phyloP scores from a whole-genome alignment of 2,113 vertebrate species.

The Lagopus muta region DNA sequence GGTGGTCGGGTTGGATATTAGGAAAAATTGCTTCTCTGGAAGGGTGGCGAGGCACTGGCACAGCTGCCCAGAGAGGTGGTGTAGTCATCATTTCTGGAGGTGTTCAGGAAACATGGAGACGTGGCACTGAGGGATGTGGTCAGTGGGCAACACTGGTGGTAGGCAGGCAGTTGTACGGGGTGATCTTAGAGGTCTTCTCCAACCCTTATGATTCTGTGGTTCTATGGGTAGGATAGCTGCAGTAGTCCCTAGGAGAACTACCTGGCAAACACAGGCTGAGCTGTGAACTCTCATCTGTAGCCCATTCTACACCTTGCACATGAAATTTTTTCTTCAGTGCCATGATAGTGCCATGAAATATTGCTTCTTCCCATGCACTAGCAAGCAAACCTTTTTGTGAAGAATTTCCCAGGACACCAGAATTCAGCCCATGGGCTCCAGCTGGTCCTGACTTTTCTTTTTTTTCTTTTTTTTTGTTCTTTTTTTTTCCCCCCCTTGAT shows the following conservation, averaged over 20 bases:
- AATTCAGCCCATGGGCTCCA: background rate
- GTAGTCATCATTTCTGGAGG: no score
- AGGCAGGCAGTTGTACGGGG: no score
- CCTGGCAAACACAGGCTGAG: background rate
- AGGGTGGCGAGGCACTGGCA: no score
- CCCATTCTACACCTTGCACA: background rate
- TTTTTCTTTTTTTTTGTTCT: background rate
- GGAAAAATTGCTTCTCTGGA: no score
- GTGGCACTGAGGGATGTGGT: no score
- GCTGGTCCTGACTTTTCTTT: background rate
- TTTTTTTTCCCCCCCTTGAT: background rate
- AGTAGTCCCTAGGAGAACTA: background rate
- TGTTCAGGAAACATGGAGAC: no score
- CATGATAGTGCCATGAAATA: background rate
- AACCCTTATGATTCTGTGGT: no score
- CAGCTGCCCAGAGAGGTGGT: no score
- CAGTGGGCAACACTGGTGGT: no score
- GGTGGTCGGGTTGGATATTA: no score
- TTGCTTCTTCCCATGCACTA: background rate
- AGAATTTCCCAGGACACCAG: background rate
- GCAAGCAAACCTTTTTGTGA: background rate
- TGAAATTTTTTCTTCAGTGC: background rate
- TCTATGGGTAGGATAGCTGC: rapidly evolving
- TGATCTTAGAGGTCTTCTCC: no score
- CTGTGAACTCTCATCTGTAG: background rate